A percentile compares a stretch with the other conserved stretches of the same genome.
These are phyloP conservation scores for Arrhopalites spinosus DNA, from an alignment of 2,888 invertebrate genomes.

Conservation along the genomic window DNA sequence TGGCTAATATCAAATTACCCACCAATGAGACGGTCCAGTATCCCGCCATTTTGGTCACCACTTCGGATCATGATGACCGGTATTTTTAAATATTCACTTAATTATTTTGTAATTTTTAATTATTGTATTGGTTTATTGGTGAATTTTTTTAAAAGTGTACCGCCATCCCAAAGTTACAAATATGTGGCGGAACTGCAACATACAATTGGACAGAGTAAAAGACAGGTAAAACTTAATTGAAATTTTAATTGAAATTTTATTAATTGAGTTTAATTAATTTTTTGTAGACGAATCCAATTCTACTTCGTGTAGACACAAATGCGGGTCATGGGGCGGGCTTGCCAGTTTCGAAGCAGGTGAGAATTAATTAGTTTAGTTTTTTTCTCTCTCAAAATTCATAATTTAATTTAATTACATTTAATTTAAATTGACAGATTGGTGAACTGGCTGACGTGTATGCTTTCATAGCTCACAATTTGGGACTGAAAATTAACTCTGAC, in stretches of 20 bases:
- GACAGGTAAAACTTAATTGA: constrained; percentile 58
- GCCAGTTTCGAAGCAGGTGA: constrained; percentile 64
- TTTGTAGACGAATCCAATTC: constrained; percentile 62
- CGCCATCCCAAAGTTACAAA: constrained; percentile 67
- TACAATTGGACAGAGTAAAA: constrained; percentile 57
- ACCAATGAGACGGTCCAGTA: constrained; percentile 67
- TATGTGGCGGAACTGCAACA: constrained; percentile 65
- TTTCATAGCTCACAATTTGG: constrained; percentile 65
- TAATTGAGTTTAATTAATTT: not conserved
- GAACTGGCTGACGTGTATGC: not conserved
- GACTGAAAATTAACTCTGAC: constrained; percentile 66
- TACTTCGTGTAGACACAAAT: constrained; percentile 65
- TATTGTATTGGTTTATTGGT: too few relatives aligned
- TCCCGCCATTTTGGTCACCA: constrained; percentile 86
- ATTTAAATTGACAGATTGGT: too few relatives aligned
- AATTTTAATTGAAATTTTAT: not conserved
- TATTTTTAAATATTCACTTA: too few relatives aligned
- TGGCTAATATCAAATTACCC: constrained; percentile 85
- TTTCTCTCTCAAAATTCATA: too few relatives aligned
- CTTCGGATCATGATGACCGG: constrained; percentile 98
- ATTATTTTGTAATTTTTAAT: too few relatives aligned
- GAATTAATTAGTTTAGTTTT: too few relatives aligned
- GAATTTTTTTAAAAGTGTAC: too few relatives aligned
- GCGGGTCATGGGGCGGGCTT: constrained; percentile 67
- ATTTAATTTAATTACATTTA: not conserved